phyloP scores from a whole-genome alignment of 2,113 vertebrate species.

The Grammomys surdaster region DNA sequence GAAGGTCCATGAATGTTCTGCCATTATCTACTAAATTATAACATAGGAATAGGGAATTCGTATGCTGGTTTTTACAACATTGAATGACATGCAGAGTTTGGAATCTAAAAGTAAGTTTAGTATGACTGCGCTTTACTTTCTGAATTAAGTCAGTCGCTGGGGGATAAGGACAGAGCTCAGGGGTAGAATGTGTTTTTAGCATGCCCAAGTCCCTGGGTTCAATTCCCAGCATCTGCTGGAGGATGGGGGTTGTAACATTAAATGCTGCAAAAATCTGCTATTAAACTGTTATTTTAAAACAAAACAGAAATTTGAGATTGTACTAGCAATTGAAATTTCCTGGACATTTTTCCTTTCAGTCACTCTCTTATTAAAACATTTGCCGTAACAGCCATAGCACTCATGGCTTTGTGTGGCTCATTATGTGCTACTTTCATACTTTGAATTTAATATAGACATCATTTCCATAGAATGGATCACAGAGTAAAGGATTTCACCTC shows the following conservation, averaged over 20 bases:
- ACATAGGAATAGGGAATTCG: not conserved
- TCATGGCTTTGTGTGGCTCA: not conserved
- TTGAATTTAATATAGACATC: not conserved
- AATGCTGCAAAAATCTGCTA: conserved; percentile 32
- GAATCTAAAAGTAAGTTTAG: conserved; percentile 56
- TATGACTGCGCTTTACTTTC: not conserved
- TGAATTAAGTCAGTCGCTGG: conserved; percentile 1
- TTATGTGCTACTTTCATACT: not conserved
- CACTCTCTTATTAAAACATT: conserved; percentile 48
- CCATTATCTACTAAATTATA: not conserved
- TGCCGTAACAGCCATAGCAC: not conserved
- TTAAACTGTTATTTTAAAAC: conserved; percentile 40
- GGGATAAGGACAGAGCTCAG: not conserved
- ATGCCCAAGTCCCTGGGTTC: not conserved
- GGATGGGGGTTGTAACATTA: not conserved
- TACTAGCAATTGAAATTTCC: conserved; percentile 46
- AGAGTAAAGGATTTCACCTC: conserved; percentile 1
- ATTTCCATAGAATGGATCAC: conserved; percentile 19
- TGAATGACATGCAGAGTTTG: not conserved
- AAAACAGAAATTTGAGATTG: not conserved
- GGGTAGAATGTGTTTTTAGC: not conserved
- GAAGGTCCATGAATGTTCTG: conserved; percentile 24
- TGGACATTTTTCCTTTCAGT: conserved; percentile 46
- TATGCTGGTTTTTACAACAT: not conserved
- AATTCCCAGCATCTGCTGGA: not conserved